These are phyloP conservation scores for Gobio occitaniae DNA, from an alignment of 2,797 vertebrate species.

Conservation along the genomic window DNA sequence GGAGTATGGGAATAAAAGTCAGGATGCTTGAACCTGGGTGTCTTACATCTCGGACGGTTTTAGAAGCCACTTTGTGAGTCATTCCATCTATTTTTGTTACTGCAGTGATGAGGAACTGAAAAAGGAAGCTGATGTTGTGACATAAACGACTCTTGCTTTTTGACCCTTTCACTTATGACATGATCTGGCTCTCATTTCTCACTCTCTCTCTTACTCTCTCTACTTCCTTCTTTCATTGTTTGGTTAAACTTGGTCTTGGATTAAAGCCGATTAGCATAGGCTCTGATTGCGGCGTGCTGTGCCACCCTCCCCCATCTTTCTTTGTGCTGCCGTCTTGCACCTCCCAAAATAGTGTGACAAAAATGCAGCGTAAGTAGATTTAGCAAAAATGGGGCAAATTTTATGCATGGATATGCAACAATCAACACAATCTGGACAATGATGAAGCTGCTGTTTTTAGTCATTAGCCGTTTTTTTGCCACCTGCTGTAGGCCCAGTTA, in stretches of 20 bases:
- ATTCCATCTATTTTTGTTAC: constrained; percentile 1
- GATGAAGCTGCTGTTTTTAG: constrained; percentile 46
- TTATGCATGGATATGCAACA: constrained; percentile 57
- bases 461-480: constrained; percentile 35
- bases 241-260: constrained; percentile 64
- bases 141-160: constrained; percentile 2
- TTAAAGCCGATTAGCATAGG: constrained; percentile 74
- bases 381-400: constrained; percentile 51
- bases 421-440: constrained; percentile 53
- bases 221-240: constrained; percentile 56
- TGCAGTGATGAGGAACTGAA: not conserved
- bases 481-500: constrained; percentile 43
- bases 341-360: constrained; percentile 42
- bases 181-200: constrained; percentile 12
- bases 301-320: constrained; percentile 58
- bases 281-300: constrained; percentile 49
- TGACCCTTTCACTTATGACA: constrained; percentile 26
- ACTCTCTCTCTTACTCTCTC: constrained; percentile 29
- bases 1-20: not conserved
- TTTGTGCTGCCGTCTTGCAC: constrained; percentile 53
- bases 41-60: not conserved
- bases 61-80: constrained; percentile 11
- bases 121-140: constrained; percentile 12
- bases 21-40: constrained; percentile 23
- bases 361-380: constrained; percentile 56